A percentile compares a stretch with the other conserved stretches of the same genome.
phyloP scores from a whole-genome alignment of 2,888 invertebrate genomes.

The Bugulina stolonifera region DNA sequence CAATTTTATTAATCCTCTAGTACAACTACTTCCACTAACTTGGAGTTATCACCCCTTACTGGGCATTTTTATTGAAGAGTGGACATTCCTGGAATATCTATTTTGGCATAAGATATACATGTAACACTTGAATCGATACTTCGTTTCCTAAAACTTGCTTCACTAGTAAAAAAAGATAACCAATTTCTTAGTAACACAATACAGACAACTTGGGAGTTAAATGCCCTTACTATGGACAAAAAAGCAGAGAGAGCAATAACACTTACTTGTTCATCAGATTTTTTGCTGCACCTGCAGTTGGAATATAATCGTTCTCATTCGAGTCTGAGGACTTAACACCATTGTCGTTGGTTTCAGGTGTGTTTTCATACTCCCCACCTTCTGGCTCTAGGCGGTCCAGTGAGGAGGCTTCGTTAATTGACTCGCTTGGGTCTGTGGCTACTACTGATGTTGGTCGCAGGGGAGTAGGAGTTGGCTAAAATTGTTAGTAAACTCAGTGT shows the following conservation, averaged over 20 bases:
- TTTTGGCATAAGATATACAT: too few species aligned
- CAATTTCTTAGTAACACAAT: too few species aligned
- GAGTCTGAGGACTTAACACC: neutral
- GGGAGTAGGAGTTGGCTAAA: conserved; percentile 23
- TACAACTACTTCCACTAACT: too few species aligned
- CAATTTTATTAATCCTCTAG: too few species aligned
- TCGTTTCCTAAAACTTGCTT: too few species aligned
- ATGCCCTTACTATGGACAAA: neutral
- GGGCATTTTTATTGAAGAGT: too few species aligned
- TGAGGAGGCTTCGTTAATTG: neutral
- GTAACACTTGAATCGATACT: too few species aligned
- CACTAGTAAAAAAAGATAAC: too few species aligned
- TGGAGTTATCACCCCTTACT: too few species aligned
- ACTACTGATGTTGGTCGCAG: neutral
- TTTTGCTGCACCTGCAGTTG: neutral
- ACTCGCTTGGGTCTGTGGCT: neutral
- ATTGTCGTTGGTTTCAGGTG: neutral
- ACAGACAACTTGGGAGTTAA: neutral
- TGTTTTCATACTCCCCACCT: neutral
- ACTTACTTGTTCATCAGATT: conserved; percentile 12
- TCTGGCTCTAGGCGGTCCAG: neutral
- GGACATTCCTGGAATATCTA: too few species aligned
- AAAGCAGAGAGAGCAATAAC: neutral
- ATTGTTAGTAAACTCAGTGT: neutral
- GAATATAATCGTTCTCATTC: conserved; percentile 1